These are phyloP conservation scores for Carcina quercana DNA, from an alignment of 2,888 invertebrate species.

Conservation along the genomic window DNA sequence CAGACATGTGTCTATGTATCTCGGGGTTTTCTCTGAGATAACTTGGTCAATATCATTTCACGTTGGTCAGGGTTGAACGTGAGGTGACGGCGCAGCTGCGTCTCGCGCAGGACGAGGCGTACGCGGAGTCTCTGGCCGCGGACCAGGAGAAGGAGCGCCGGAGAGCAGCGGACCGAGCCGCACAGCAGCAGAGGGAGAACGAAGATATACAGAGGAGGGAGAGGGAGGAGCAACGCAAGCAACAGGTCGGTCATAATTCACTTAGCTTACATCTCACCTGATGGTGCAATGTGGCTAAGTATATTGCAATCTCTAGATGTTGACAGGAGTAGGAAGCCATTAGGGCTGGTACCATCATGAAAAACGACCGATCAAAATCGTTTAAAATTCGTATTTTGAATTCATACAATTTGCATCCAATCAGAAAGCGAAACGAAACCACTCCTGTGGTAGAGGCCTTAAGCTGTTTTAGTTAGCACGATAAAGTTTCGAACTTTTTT, in stretches of 20 bases:
- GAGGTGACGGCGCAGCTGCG: conserved; percentile 90
- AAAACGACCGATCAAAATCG: too few relatives aligned
- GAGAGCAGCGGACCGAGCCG: conserved; percentile 60
- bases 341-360: too few relatives aligned
- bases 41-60: too few relatives aligned
- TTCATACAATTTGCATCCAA: too few relatives aligned
- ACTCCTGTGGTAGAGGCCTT: too few relatives aligned
- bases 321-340: neutral
- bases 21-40: too few relatives aligned
- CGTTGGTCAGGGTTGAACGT: conserved; percentile 85
- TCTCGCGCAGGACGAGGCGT: conserved; percentile 95
- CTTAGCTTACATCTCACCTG: neutral
- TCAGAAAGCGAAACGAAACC: too few relatives aligned
- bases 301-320: neutral
- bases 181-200: conserved; percentile 46
- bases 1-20: too few relatives aligned
- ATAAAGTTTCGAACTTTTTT: too few relatives aligned
- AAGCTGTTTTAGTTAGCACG: too few relatives aligned
- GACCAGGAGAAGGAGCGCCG: conserved; percentile 96
- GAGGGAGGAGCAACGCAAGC: conserved; percentile 31
- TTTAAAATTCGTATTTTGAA: too few relatives aligned
- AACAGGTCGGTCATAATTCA: conserved; percentile 24
- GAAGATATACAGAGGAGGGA: conserved; percentile 47
- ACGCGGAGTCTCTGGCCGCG: conserved; percentile 90
- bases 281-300: too few relatives aligned